Percentiles rank a stretch among this genome's conserved stretches.
These are phyloP conservation scores for Cavia porcellus DNA, from an alignment of 2,113 vertebrate species.

Conservation along the genomic window DNA sequence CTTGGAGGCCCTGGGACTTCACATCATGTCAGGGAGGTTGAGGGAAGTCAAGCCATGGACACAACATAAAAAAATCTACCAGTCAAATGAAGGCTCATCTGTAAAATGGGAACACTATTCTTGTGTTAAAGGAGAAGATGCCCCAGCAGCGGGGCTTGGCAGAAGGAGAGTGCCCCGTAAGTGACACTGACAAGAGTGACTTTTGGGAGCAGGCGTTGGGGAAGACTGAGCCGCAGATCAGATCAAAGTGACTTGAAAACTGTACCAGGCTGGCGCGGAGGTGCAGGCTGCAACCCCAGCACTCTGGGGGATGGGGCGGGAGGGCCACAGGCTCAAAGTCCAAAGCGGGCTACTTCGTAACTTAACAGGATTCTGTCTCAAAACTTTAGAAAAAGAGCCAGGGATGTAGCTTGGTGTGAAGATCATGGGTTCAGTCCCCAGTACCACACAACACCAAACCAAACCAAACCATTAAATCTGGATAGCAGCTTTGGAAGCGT, in stretches of 20 bases:
- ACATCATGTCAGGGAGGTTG: not conserved
- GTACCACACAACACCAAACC: not conserved
- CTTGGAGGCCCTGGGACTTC: not conserved
- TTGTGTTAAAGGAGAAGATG: not conserved
- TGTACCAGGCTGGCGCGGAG: not conserved
- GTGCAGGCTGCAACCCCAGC: not conserved
- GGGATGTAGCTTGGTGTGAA: not conserved
- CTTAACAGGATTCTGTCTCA: not conserved
- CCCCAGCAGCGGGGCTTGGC: not conserved
- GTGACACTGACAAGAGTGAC: not conserved
- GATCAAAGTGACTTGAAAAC: not conserved
- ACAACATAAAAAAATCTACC: not conserved
- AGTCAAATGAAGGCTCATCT: not conserved
- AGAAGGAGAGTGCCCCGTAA: rapidly evolving
- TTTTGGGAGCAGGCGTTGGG: rapidly evolving
- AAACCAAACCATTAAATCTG: not conserved
- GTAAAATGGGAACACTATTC: not conserved
- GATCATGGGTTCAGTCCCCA: not conserved
- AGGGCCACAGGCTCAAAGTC: not conserved
- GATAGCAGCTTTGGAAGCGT: not conserved
- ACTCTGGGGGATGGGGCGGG: not conserved
- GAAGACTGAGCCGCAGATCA: not conserved
- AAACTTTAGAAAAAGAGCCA: not conserved
- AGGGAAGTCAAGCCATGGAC: not conserved
- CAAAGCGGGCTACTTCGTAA: not conserved